These are phyloP conservation scores for Pissodes strobi DNA, from an alignment of 1,140 invertebrate species.

Conservation along the genomic window DNA sequence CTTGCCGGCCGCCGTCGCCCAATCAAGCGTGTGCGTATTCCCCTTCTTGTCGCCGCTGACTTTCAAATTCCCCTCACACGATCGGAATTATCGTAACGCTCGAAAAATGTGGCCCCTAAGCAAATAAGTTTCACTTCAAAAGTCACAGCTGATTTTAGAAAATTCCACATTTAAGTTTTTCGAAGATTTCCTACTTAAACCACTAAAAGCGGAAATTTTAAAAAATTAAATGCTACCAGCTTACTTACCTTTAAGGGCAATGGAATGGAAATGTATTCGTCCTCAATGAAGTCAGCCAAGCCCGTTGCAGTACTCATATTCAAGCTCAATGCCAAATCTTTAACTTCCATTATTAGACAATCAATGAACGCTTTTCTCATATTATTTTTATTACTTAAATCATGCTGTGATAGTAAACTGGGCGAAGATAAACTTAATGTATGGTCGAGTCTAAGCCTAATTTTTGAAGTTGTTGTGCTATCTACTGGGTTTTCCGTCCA, in stretches of 20 bases:
- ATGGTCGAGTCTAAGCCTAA: conserved; percentile 66
- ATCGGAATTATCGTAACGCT: too few species aligned
- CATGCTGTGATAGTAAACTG: conserved; percentile 37
- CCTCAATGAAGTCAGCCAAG: conserved; percentile 80
- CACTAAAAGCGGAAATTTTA: too few species aligned
- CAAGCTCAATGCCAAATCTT: conserved; percentile 70
- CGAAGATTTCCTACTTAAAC: too few species aligned
- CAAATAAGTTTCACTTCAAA: too few species aligned
- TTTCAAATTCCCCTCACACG: too few species aligned
- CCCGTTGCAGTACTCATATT: conserved; percentile 81
- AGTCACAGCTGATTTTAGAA: too few species aligned
- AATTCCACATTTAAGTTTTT: too few species aligned
- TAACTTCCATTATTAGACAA: conserved; percentile 65
- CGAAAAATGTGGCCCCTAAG: too few species aligned
- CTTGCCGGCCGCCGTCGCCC: too few species aligned
- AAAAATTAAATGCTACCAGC: not conserved
- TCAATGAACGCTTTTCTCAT: conserved; percentile 55
- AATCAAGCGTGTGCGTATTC: too few species aligned
- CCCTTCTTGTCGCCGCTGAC: too few species aligned
- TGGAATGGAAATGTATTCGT: conserved; percentile 78
- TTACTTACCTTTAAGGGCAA: conserved; percentile 74
- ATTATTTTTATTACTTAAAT: conserved; percentile 56
- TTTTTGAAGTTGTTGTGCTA: conserved; percentile 43
- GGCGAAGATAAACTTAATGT: conserved; percentile 50
- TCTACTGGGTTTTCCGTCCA: conserved; percentile 66